Conservation (phyloP, 2,113 vertebrate species). For the Ictalurus furcatus region DNA sequence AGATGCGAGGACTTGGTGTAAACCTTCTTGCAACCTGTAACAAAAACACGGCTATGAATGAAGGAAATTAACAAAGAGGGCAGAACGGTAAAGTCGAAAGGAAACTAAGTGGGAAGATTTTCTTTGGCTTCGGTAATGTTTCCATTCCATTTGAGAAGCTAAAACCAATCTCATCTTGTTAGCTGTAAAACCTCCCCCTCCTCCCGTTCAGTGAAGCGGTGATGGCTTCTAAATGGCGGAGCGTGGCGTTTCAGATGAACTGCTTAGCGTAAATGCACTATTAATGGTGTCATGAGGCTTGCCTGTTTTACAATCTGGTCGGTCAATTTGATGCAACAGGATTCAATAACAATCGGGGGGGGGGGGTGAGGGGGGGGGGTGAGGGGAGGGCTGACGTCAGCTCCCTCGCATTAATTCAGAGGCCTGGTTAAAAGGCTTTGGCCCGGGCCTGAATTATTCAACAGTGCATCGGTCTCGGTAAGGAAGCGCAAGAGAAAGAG, state of each 20-base stretch:
- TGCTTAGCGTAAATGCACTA: conserved; percentile 59
- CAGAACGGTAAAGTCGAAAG: conserved; percentile 3
- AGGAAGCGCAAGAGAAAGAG: conserved; percentile 33
- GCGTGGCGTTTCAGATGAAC: conserved; percentile 45
- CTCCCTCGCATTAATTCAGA: conserved; percentile 47
- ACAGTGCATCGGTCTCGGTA: conserved; percentile 40
- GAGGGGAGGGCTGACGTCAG: conserved; percentile 40
- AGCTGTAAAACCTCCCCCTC: conserved; percentile 39
- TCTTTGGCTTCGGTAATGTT: conserved; percentile 49
- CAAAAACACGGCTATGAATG: neutral
- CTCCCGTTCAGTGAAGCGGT: conserved; percentile 41
- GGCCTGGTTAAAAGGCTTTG: conserved; percentile 60
- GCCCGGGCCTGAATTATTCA: conserved; percentile 57
- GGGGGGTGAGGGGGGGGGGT: neutral
- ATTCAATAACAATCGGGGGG: conserved; percentile 52
- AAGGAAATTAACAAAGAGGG: neutral
- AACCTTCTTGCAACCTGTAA: conserved; percentile 85
- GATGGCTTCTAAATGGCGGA: conserved; percentile 54
- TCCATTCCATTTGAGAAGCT: conserved; percentile 52
- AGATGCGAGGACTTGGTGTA: conserved; percentile 91
- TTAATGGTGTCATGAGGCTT: conserved; percentile 51
- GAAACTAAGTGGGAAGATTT: conserved; percentile 43
- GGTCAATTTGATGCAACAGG: conserved; percentile 58
- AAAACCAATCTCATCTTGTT: conserved; percentile 54
- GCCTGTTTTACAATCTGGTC: conserved; percentile 53